These are phyloP conservation scores for Chlamydotis undulata DNA, from an alignment of 2,113 vertebrate genomes.

Conservation along the genomic window DNA sequence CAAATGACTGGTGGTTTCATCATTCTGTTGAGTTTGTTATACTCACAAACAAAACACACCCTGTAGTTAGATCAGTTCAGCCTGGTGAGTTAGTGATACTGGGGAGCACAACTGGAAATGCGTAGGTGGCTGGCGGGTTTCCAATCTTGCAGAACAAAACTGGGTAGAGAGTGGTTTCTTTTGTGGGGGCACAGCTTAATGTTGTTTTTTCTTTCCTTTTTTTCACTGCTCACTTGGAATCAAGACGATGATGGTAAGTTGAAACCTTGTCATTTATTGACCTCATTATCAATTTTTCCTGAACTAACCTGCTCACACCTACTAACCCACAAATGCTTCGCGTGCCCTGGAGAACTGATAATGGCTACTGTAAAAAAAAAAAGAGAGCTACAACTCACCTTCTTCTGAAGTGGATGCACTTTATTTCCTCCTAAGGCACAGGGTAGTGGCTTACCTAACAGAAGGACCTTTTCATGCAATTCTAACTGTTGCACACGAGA, in stretches of 20 bases:
- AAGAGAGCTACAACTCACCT: neutral
- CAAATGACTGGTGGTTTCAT: neutral
- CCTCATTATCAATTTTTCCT: neutral
- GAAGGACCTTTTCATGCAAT: neutral
- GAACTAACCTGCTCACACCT: neutral
- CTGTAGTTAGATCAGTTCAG: neutral
- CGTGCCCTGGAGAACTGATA: neutral
- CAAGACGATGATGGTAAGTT: slow-evolving; percentile 51
- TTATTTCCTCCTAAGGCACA: neutral
- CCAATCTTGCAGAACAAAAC: neutral
- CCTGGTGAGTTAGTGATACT: neutral
- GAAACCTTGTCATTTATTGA: neutral
- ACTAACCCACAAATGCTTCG: neutral
- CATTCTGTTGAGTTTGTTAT: neutral
- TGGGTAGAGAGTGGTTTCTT: neutral
- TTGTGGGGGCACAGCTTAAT: neutral
- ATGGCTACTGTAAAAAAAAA: neutral
- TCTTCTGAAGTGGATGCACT: neutral
- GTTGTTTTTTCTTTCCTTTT: neutral
- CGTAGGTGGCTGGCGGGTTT: neutral
- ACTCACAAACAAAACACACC: neutral
- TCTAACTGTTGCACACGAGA: neutral
- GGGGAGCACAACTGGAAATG: neutral
- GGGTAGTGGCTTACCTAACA: neutral
- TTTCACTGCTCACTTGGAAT: neutral